A percentile compares a stretch with the other conserved stretches of the same genome.
Conservation (phyloP, 2,797 vertebrate genomes). For the Gallinago stenura region DNA sequence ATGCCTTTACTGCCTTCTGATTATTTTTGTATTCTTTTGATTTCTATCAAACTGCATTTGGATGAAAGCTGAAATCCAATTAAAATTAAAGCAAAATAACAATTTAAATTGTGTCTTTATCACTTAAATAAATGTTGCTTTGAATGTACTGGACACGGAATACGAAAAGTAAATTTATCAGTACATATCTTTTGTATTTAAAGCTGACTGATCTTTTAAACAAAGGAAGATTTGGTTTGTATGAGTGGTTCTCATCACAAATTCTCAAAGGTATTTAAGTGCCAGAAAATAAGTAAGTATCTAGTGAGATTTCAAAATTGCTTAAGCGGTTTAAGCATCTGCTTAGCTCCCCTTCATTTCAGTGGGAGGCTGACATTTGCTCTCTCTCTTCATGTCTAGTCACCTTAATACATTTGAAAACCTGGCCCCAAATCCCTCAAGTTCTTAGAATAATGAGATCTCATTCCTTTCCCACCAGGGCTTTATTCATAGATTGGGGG, state of each 20-base stretch:
- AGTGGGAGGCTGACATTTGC: not conserved
- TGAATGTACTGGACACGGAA: not conserved
- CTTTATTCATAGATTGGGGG: not conserved
- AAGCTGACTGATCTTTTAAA: not conserved
- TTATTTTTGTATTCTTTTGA: not conserved
- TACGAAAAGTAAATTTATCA: not conserved
- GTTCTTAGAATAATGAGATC: not conserved
- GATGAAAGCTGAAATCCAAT: not conserved
- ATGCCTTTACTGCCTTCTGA: not conserved
- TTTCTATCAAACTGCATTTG: not conserved
- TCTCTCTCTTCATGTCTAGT: not conserved
- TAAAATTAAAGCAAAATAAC: not conserved
- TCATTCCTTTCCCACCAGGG: not conserved
- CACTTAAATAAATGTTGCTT: not conserved
- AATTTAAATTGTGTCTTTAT: not conserved
- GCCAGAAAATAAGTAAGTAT: not conserved
- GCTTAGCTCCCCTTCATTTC: not conserved
- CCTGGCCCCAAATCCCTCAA: not conserved
- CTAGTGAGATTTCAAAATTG: not conserved
- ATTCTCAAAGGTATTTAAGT: not conserved
- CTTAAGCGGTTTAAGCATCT: not conserved
- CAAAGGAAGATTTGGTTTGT: not conserved
- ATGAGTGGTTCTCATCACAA: not conserved
- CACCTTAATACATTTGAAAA: slow-evolving; percentile 2
- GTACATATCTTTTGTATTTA: not conserved